Base-by-base conservation (phyloP, 1,140 invertebrate genomes). In the Vollenhovia emeryi region DNA sequence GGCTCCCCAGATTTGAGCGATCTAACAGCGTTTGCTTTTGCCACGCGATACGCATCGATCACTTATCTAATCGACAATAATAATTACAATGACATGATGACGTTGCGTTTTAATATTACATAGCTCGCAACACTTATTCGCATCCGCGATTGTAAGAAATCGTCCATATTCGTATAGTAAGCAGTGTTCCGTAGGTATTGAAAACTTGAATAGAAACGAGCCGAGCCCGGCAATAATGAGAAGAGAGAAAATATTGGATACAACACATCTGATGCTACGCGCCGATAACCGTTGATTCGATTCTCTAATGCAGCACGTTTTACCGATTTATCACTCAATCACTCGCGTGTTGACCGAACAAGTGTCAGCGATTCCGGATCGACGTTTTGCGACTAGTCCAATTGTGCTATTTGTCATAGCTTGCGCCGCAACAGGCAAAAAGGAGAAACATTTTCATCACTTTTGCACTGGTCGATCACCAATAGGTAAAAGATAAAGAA, bases 71-170 rank as follows among this genome's bases (percentile, higher is more conserved):
- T 73, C 62, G 57, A 52, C 55, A 30, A 79, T 64, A 79, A 86
- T 69, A 79, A 85, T 71, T 60, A 59, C 40, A 60, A 68, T 57
- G 82, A 82, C 75, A 85, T 55, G 66, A 82, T 52, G 48, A 50
- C 48, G 83, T 82, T 60, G 64, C 64, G 15, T 86, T 78, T 60
- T 55, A 50, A 73, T 76, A 66, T 83, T 59, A 88, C 55, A 71
- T 75, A 50, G 59, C 52, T 43, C 71, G 69, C 73, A 62, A 48
- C 62, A 80, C 24, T 78, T 84, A 89, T 43, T 78, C 43, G 40
- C 48, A 68, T 73, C 21, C 48, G 60, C 75, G 55, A 85, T 86
- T 55, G 64, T 43, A 50, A 36, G 48, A 69, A 69, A 80, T 55
- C 21, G 24, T 43, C 13, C 48, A 50, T 18, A 15, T 27, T 36